These are phyloP conservation scores for Montifringilla adamsi DNA, from an alignment of 2,113 vertebrate genomes.

Conservation along the genomic window DNA sequence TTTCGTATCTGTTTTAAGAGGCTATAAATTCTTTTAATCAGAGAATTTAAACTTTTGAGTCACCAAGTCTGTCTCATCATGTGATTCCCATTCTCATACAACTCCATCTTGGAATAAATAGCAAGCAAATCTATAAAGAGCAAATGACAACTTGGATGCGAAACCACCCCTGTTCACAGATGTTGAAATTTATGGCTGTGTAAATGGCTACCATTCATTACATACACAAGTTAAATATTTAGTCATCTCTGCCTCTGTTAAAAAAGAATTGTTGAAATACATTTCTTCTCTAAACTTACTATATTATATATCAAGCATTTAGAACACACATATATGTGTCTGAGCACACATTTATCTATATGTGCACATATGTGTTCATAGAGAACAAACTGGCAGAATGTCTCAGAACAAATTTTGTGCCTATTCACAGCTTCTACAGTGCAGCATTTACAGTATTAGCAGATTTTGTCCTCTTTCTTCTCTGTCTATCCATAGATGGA, in stretches of 20 bases:
- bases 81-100: not conserved
- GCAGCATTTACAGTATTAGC: not conserved
- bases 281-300: not conserved
- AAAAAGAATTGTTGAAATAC: not conserved
- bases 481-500: not conserved
- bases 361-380: not conserved
- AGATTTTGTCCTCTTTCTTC: not conserved
- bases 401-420: not conserved
- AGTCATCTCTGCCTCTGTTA: not conserved
- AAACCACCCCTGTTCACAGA: not conserved
- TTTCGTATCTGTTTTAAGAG: not conserved
- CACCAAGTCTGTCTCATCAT: not conserved
- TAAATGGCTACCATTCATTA: not conserved
- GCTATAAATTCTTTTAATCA: not conserved
- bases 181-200: not conserved
- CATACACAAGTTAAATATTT: constrained; percentile 14
- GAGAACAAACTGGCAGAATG: not conserved
- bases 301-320: not conserved
- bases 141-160: not conserved
- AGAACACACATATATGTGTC: not conserved
- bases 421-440: not conserved
- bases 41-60: not conserved
- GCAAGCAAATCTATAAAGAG: not conserved
- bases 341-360: not conserved
- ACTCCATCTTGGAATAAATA: not conserved